Base-by-base conservation (phyloP, 1,140 invertebrate genomes). In the Pseudomyrmex flavicornis region DNA sequence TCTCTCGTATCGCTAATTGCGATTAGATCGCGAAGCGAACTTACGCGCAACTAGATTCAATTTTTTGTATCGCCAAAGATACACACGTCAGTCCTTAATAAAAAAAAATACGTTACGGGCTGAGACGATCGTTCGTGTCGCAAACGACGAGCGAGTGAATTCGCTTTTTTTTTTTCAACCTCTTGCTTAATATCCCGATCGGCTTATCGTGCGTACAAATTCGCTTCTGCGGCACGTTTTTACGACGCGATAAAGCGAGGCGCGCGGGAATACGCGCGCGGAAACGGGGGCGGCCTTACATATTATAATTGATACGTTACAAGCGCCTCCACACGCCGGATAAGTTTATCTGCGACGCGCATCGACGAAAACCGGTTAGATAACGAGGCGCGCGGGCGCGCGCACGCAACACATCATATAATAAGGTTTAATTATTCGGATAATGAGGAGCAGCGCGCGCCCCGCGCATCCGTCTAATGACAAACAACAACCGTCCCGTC, bases 371-470 rank as follows among this genome's bases (percentile, higher is more conserved):
- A 89, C 88, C 88, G 88, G 88, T 89, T 88, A 89, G 88, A 89
- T 89, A 89, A 89, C 85, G 87, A 88, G 87, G 10, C 75, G 20
- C 63, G 61, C 48, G 48, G 44, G 61, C 61, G 17, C 75, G 75
- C 75, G 75, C 76, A 22, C 52, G 76, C 50, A 61, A 74, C 74
- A 82, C 80, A 84, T 86, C 84, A 89, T 89, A 89, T 88, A 88
- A 88, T 88, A 86, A 89, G 87, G 69, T 89, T 89, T 89, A 89
- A 89, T 89, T 89, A 89, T 89, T 89, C 87, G 74, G 70, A 86
- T 89, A 89, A 89, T 86, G 86, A 89, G 59, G 54, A 10, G 69
- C 35, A 69, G 58, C 74, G 61, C 56, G 46, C 59, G 46, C 15
- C 62, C 26, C 35, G 35, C 35, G 59, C 66, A 72, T 65, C 80